Base-by-base conservation (phyloP, 2,888 invertebrate species). In the Microdon myrmicae region DNA sequence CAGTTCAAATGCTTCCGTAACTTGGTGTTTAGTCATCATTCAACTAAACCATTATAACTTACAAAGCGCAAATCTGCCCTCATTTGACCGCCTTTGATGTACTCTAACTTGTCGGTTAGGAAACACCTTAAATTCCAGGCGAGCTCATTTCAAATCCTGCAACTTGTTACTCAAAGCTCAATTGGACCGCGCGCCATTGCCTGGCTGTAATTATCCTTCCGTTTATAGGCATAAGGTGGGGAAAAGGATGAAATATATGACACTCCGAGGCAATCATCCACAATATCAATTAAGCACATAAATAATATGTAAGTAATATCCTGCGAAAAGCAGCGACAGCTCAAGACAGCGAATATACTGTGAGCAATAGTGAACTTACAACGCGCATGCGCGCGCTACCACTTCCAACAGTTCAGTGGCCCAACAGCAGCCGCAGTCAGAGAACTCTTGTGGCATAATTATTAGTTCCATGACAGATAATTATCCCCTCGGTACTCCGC, bases 391-490 rank as follows among this genome's bases (percentile, higher is more conserved):
- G 61, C 22, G 37, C 43, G 35, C 22, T 5, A 22, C 26, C 7
- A 4, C 5, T 2, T 16, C 4, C 8, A 1, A 17, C 55, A 51
- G 56, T 61, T 61, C 61, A 56, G 56, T 45, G 49, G 61, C 44
- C 41, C 39, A 47, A 43, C 64, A 37, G 55, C 61, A 35, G 34
- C 45, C 20, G 20, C 32, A 43, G 14, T 20, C 16, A 8, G 8
- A 31, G 25, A 32, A 7, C 37, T 20, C 49, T 16, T 22, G 31
- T 44, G 39, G 41, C 48, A 58, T 69, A 69, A 68, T 69, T 69
- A 69, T 67, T 55, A 44, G 64, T 67, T 69, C 41, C 68, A 67
- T 69, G 67, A 67, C 74, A 74, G 75, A 75, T 74, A 74, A 75
- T 74, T 73, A 74, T 74, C 75, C 67, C 67, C 69, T 68, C 53